Percentiles rank a stretch among this genome's conserved stretches.
These are phyloP conservation scores for Morpho achilles DNA, from an alignment of 2,888 invertebrate genomes.

Conservation along the genomic window DNA sequence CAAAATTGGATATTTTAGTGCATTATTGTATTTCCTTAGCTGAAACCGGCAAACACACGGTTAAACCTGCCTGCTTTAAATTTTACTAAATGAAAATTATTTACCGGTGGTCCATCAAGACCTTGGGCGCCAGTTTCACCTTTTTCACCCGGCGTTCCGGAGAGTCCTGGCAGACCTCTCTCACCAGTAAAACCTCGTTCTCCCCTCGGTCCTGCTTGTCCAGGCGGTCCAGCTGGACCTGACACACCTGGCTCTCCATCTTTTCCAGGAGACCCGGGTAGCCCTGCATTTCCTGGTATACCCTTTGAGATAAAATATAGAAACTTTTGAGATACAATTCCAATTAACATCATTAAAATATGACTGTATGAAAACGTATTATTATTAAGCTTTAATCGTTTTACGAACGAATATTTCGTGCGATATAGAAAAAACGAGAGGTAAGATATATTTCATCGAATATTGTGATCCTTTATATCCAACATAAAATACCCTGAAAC, in stretches of 20 bases:
- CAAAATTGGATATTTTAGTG: too few species aligned
- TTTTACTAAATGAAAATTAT: neutral
- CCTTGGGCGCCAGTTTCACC: constrained; percentile 84
- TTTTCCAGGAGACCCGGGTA: constrained; percentile 87
- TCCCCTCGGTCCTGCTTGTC: constrained; percentile 81
- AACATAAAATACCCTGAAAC: too few species aligned
- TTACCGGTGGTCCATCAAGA: constrained; percentile 83
- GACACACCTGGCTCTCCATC: constrained; percentile 87
- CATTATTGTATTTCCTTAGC: too few species aligned
- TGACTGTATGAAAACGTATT: too few species aligned
- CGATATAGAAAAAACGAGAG: too few species aligned
- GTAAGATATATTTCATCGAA: too few species aligned
- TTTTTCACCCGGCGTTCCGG: constrained; percentile 82
- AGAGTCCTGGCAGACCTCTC: constrained; percentile 83
- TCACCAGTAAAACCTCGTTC: constrained; percentile 87
- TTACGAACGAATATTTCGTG: too few species aligned
- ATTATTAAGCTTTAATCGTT: too few species aligned
- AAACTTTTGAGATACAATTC: neutral
- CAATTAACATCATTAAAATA: too few species aligned
- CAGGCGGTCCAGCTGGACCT: constrained; percentile 81
- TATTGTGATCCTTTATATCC: too few species aligned
- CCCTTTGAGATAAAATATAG: constrained; percentile 62
- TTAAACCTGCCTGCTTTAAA: too few species aligned
- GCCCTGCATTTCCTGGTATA: constrained; percentile 86
- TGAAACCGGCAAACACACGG: too few species aligned